Percentiles rank a stretch among this genome's conserved stretches.
Conservation (phyloP, 2,797 vertebrate genomes). For the Adelosebastes latens region DNA sequence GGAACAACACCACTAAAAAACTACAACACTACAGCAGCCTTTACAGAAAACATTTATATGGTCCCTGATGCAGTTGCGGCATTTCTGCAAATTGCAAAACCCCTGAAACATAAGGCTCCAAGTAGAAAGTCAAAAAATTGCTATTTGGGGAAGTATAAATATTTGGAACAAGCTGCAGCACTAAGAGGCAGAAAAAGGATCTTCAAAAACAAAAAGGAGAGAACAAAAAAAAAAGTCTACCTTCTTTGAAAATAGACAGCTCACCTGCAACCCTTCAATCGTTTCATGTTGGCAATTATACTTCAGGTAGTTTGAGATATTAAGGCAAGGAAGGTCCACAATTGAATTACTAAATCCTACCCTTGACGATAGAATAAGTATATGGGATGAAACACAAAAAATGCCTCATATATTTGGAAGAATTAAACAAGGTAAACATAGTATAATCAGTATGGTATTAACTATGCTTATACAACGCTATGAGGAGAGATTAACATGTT, state of each 20-base stretch:
- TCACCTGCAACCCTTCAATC: not conserved
- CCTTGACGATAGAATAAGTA: not conserved
- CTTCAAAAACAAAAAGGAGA: constrained; percentile 1
- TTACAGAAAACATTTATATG: constrained; percentile 9
- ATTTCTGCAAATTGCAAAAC: constrained; percentile 17
- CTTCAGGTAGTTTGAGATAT: not conserved
- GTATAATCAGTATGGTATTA: not conserved
- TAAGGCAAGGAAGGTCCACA: not conserved
- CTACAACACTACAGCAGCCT: not conserved
- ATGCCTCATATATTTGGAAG: not conserved
- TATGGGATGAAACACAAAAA: not conserved
- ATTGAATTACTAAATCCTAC: not conserved
- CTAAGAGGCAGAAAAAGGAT: not conserved
- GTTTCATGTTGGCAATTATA: constrained; percentile 1
- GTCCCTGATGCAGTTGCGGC: not conserved
- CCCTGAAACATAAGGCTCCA: not conserved
- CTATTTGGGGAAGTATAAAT: not conserved
- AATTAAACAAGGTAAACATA: constrained; percentile 5
- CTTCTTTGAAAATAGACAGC: not conserved
- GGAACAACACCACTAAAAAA: not conserved
- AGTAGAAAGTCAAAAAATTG: not conserved
- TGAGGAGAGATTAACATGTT: not conserved
- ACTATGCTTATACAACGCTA: not conserved
- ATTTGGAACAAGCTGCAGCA: constrained; percentile 11
- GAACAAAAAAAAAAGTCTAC: not conserved